phyloP scores from a whole-genome alignment of 1,140 invertebrate genomes.

The Pseudoatta argentina region DNA sequence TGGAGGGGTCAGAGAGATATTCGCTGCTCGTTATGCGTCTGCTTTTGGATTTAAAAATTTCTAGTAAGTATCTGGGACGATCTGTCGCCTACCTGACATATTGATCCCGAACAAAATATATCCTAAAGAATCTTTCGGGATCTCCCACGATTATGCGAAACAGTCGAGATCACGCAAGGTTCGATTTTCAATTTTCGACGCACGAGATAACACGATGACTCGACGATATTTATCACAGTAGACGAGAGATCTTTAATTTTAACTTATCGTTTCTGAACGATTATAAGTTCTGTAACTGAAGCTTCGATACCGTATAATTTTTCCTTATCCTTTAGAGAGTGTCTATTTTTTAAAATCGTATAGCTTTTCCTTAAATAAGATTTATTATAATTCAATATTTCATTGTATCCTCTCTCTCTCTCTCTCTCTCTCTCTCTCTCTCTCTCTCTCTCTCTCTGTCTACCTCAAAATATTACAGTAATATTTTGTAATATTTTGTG shows the following conservation, averaged over 20 bases:
- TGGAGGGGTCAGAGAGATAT: slow-evolving; percentile 13
- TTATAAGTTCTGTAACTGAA: neutral
- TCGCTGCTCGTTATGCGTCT: slow-evolving; percentile 65
- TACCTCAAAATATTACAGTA: no score
- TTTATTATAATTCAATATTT: no score
- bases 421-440: no score
- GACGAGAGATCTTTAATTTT: neutral
- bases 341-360: no score
- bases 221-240: slow-evolving; percentile 8
- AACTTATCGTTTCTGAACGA: neutral
- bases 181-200: slow-evolving; percentile 47
- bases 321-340: neutral
- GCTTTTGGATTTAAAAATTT: slow-evolving; percentile 47
- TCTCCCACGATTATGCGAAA: slow-evolving; percentile 22
- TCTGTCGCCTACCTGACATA: slow-evolving; percentile 64
- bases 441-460: no score
- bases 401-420: no score
- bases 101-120: slow-evolving; percentile 16
- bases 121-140: neutral
- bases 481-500: no score
- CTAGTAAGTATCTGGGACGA: slow-evolving; percentile 70
- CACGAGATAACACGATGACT: slow-evolving; percentile 22
- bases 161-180: neutral
- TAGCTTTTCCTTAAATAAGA: no score
- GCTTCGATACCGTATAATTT: neutral